A percentile compares a stretch with the other conserved stretches of the same genome.
These are phyloP conservation scores for Tiliqua scincoides DNA, from an alignment of 2,113 vertebrate genomes.

Conservation along the genomic window DNA sequence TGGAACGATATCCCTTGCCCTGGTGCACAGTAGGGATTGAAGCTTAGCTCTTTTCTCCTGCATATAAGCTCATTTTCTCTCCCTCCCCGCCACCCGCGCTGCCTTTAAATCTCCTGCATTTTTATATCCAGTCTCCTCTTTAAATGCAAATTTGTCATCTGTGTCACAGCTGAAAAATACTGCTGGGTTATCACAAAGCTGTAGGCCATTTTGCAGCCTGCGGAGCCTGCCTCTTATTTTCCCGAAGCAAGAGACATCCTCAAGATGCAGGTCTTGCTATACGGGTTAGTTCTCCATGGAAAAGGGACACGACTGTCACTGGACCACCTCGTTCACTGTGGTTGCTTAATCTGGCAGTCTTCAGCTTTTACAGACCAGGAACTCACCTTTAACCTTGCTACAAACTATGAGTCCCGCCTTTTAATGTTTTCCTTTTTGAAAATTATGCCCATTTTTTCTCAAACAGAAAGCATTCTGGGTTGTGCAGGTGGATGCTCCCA, in stretches of 20 bases:
- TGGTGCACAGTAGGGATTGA: slow-evolving; percentile 94
- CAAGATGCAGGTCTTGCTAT: neutral
- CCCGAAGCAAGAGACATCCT: neutral
- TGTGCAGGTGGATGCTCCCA: neutral
- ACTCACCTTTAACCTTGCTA: neutral
- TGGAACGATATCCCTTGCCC: slow-evolving; percentile 84
- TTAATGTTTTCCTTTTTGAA: neutral
- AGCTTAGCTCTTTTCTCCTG: slow-evolving; percentile 89
- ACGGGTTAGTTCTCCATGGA: neutral
- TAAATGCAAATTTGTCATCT: slow-evolving; percentile 74
- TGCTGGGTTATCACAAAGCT: slow-evolving; percentile 61
- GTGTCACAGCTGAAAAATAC: slow-evolving; percentile 72
- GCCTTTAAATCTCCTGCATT: slow-evolving; percentile 75
- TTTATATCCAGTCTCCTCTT: slow-evolving; percentile 79
- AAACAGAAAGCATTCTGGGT: no score
- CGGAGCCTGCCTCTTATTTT: slow-evolving; percentile 41
- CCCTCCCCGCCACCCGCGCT: slow-evolving; percentile 81
- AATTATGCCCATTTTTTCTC: neutral
- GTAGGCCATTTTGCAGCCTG: slow-evolving; percentile 66
- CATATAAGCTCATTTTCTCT: slow-evolving; percentile 91
- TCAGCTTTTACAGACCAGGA: neutral
- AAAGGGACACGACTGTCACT: neutral
- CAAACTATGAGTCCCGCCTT: neutral
- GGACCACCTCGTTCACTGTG: neutral
- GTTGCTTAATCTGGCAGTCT: neutral